Conservation (phyloP, 2,113 vertebrate genomes). For the Chascanopsetta lugubris region DNA sequence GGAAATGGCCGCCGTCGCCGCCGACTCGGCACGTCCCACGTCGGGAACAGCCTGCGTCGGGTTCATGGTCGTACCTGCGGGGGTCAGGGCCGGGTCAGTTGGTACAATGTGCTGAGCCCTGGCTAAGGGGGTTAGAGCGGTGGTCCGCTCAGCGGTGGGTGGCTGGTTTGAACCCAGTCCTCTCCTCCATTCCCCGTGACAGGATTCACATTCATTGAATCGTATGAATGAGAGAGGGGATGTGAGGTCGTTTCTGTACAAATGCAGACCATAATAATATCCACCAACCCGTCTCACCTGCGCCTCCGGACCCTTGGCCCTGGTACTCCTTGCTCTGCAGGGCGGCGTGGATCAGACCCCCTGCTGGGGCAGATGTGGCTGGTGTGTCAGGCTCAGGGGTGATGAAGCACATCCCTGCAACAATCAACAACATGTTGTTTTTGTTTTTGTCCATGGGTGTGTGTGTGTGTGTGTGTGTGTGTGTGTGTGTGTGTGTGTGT, state of each 20-base stretch:
- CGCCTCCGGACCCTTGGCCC: conserved; percentile 78
- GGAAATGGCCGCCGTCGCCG: conserved; percentile 74
- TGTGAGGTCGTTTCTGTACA: too few species aligned
- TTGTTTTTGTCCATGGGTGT: not conserved
- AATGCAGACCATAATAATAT: too few species aligned
- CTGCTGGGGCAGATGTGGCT: conserved; percentile 73
- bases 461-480: not conserved
- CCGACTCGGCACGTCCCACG: conserved; percentile 59
- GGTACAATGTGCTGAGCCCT: too few species aligned
- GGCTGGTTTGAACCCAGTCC: too few species aligned
- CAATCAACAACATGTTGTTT: conserved; percentile 10
- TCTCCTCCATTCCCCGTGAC: conserved; percentile 6
- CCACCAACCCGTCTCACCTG: conserved; percentile 65
- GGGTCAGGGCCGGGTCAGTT: conserved; percentile 29
- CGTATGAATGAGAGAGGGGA: not conserved
- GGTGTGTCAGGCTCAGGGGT: conserved; percentile 68
- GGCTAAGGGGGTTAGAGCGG: too few species aligned
- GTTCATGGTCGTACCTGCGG: conserved; percentile 81
- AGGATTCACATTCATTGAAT: not conserved
- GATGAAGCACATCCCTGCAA: conserved; percentile 83
- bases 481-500: not conserved
- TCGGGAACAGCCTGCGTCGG: conserved; percentile 80
- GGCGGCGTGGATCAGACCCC: conserved; percentile 85
- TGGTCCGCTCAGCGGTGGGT: too few species aligned
- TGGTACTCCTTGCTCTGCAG: conserved; percentile 87